phyloP scores from a whole-genome alignment of 2,888 invertebrate genomes.

The Neoitamus cyanurus region DNA sequence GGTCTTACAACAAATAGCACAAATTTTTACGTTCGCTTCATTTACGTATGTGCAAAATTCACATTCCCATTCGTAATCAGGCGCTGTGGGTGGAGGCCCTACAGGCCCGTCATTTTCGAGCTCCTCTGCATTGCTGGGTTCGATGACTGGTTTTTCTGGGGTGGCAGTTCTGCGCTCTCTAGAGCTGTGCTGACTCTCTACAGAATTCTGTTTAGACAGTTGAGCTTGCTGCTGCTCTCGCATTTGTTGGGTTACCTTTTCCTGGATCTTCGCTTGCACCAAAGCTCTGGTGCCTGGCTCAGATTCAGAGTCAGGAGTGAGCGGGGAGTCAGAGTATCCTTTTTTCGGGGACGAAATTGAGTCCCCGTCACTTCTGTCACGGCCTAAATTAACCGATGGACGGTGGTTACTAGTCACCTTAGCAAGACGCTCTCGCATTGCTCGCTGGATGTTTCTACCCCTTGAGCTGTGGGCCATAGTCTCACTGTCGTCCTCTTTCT shows the following conservation, averaged over 20 bases:
- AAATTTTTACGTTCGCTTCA: constrained; percentile 80
- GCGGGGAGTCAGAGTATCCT: constrained; percentile 61
- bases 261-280: constrained; percentile 66
- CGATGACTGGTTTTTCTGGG: background rate
- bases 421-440: constrained; percentile 31
- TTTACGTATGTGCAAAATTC: constrained; percentile 92
- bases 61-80: constrained; percentile 81
- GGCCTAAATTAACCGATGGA: constrained; percentile 51
- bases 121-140: background rate
- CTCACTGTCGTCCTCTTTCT: constrained; percentile 58
- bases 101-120: constrained; percentile 54
- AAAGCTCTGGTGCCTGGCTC: constrained; percentile 60
- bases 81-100: constrained; percentile 68
- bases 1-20: constrained; percentile 88
- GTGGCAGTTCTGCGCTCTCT: background rate
- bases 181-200: background rate
- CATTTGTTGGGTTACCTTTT: constrained; percentile 59
- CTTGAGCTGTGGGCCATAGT: constrained; percentile 48
- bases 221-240: constrained; percentile 48
- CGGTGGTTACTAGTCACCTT: constrained; percentile 52
- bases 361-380: constrained; percentile 50
- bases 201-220: constrained; percentile 31
- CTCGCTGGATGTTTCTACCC: constrained; percentile 57
- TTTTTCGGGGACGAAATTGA: constrained; percentile 54
- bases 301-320: constrained; percentile 63